Base-by-base conservation (phyloP, 2,113 vertebrate genomes). In the Diphyllodes magnificus region DNA sequence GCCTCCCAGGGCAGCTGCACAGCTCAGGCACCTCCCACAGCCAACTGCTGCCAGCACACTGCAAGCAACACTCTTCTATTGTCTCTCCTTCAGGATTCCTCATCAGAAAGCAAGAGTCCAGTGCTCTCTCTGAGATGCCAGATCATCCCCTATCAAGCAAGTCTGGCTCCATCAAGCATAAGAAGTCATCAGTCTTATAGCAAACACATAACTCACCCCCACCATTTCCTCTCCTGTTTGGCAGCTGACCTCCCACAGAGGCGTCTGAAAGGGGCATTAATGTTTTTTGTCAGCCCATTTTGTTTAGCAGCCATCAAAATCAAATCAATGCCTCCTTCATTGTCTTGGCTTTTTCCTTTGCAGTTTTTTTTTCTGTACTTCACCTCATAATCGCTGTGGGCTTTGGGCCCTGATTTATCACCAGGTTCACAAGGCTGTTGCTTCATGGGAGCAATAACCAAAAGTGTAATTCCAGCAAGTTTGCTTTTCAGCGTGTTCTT, bases 301-400 rank as follows among this genome's bases (percentile, higher is more conserved):
- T 90, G 91, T 97, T 97, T 95, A 95, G 90, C 65, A 95, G 95
- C 85, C 93, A 96, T 95, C 96, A 93, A 95, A 95, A 94, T 95
- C 93, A 95, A 96, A 97, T 97, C 96, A 97, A 96, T 86, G 96
- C 83, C 94, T 96, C 89, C 87, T 79, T 80, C 63, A 69, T 71
- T 89, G 92, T 89, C 88, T 95, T 93, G 50, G 1, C 82, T 68
- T 93, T 94, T 82, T 93, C 65, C 66, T 92, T 60, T 66, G 68
- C 64, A 88, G 53, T 19, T 78, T 95, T 89, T 37, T 88, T 78
- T 80, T 11, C 84, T 14, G 3, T 69, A 77, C 75, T 83, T 92
- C 68, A 70, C 79, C 86, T 95, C 85, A 45, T 59, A 86, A 61
- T 71, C 8, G 10, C 88, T 77, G 77, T 87, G 87, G 70, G 82